Evolutionary conservation across 1,140 invertebrate genomes (phyloP).

Genomic region (Mylabris phalerata): DNA sequence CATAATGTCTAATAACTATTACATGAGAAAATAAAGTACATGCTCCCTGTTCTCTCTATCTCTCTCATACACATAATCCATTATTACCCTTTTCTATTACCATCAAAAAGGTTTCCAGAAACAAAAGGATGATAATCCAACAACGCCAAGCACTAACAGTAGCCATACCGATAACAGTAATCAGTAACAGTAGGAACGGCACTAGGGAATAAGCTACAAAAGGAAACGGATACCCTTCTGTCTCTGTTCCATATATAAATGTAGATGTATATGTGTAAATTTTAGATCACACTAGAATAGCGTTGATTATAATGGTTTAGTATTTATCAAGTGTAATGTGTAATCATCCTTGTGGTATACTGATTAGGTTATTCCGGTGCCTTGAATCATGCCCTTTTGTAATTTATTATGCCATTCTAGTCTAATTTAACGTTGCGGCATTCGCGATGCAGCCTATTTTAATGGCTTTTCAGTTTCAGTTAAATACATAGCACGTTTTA

Average conservation of each 20-base stretch:
- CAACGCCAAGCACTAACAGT: slow-evolving; percentile 3
- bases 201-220: neutral
- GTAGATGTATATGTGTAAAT: too few relatives aligned
- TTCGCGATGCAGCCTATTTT: slow-evolving; percentile 27
- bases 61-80: slow-evolving; percentile 16
- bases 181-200: slow-evolving; percentile 20
- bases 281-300: too few relatives aligned
- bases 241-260: too few relatives aligned
- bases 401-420: slow-evolving; percentile 35
- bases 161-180: slow-evolving; percentile 28
- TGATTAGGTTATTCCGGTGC: slow-evolving; percentile 34
- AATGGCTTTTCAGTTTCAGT: slow-evolving; percentile 31
- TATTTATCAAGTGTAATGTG: slow-evolving; percentile 29
- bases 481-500: slow-evolving; percentile 25
- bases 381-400: slow-evolving; percentile 29
- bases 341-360: slow-evolving; percentile 34
- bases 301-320: slow-evolving; percentile 24
- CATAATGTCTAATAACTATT: slow-evolving; percentile 24
- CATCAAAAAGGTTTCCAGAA: slow-evolving; percentile 26
- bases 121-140: slow-evolving; percentile 29
- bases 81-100: slow-evolving; percentile 28
- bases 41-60: neutral
- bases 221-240: too few relatives aligned
- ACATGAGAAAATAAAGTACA: slow-evolving; percentile 18
- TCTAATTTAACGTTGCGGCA: slow-evolving; percentile 31